phyloP scores from a whole-genome alignment of 2,113 vertebrate genomes.

The Scatophagus argus region DNA sequence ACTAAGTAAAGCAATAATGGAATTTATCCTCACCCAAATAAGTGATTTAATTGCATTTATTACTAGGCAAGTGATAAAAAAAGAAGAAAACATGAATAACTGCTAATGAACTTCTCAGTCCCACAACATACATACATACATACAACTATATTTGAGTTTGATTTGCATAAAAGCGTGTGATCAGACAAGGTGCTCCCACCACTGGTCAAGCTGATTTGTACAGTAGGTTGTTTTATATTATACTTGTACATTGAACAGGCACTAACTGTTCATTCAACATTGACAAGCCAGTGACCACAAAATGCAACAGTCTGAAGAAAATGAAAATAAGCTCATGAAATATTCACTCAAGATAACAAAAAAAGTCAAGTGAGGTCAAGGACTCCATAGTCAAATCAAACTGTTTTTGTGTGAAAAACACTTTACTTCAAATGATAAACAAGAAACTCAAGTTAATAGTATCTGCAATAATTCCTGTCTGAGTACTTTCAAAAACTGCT shows the following conservation, averaged over 20 bases:
- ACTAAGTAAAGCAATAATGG: background rate
- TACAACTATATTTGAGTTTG: background rate
- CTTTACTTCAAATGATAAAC: slow-evolving; percentile 23
- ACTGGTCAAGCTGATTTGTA: background rate
- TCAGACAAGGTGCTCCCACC: background rate
- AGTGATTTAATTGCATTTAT: slow-evolving; percentile 9
- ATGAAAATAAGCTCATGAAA: background rate
- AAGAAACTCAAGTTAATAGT: slow-evolving; percentile 12
- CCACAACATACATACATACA: too few species aligned
- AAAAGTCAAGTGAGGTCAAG: background rate
- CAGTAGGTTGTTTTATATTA: too few species aligned
- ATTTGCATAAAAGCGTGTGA: slow-evolving; percentile 37
- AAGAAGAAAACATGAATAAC: slow-evolving; percentile 3
- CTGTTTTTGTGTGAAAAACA: background rate
- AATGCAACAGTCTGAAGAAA: background rate
- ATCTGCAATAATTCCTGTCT: slow-evolving; percentile 40
- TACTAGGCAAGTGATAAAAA: background rate
- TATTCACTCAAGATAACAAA: background rate
- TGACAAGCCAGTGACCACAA: background rate
- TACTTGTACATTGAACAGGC: background rate
- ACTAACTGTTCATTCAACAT: background rate
- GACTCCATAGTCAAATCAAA: background rate
- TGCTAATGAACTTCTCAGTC: background rate
- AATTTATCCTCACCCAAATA: background rate
- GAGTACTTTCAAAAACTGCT: slow-evolving; percentile 32